Percentiles rank a stretch among this genome's conserved stretches.
Conservation (phyloP, 1,140 invertebrate species). For the Anagrus nilaparvatae region DNA sequence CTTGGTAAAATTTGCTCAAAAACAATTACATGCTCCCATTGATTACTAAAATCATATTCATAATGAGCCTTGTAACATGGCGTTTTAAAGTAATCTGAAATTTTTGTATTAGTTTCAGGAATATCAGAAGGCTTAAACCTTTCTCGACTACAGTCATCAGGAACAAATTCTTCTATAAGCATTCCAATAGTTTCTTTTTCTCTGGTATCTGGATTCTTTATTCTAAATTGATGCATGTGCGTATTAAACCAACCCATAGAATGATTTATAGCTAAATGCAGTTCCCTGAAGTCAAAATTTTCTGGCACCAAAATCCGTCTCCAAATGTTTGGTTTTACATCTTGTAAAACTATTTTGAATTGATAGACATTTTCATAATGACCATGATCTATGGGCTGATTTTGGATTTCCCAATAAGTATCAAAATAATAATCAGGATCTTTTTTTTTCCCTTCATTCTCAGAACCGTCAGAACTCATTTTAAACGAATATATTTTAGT, state of each 20-base stretch:
- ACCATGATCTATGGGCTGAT: too few species aligned
- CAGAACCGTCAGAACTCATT: too few species aligned
- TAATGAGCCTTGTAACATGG: not conserved
- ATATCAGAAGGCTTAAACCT: not conserved
- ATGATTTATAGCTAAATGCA: too few species aligned
- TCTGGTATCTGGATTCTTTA: not conserved
- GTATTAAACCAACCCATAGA: slow-evolving; percentile 2
- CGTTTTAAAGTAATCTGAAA: slow-evolving; percentile 1
- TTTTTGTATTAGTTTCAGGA: not conserved
- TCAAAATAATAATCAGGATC: too few species aligned
- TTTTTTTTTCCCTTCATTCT: too few species aligned
- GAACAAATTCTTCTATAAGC: too few species aligned
- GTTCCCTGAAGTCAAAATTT: not conserved
- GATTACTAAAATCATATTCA: slow-evolving; percentile 4
- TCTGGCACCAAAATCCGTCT: not conserved
- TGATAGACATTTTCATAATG: slow-evolving; percentile 7
- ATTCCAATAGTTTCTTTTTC: not conserved
- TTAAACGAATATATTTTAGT: too few species aligned
- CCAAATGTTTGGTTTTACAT: too few species aligned
- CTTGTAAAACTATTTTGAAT: not conserved
- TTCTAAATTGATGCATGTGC: not conserved
- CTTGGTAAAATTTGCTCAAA: not conserved
- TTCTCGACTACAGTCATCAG: not conserved
- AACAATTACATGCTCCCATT: not conserved
- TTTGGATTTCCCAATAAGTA: too few species aligned